A percentile compares a stretch with the other conserved stretches of the same genome.
phyloP scores from a whole-genome alignment of 2,113 vertebrate genomes.

The Andinoacara biseriatus region DNA sequence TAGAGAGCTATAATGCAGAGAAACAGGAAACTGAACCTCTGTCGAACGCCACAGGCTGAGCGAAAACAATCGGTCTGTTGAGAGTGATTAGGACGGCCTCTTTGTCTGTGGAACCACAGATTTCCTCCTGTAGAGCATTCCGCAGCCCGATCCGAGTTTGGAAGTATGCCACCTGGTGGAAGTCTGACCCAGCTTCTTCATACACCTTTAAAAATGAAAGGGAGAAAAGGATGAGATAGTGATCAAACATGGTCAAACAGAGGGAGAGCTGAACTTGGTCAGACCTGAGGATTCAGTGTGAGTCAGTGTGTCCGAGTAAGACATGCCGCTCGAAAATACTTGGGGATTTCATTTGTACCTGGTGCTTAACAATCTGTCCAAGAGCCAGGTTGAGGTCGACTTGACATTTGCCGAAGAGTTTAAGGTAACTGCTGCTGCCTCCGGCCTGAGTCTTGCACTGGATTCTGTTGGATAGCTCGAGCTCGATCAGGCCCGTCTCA shows the following conservation, averaged over 20 bases:
- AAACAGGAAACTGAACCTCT: slow-evolving; percentile 82
- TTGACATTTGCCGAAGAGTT: slow-evolving; percentile 98
- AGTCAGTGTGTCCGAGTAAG: neutral
- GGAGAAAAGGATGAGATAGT: rapidly evolving
- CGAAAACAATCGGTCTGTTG: slow-evolving; percentile 96
- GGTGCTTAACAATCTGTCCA: slow-evolving; percentile 98
- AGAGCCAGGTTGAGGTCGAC: slow-evolving; percentile 96
- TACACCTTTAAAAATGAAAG: slow-evolving; percentile 87
- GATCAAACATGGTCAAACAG: neutral
- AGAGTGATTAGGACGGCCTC: slow-evolving; percentile 98
- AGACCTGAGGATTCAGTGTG: neutral
- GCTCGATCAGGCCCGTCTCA: slow-evolving; percentile 96
- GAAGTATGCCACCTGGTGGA: slow-evolving; percentile 99
- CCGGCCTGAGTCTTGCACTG: slow-evolving; percentile 95
- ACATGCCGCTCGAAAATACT: neutral
- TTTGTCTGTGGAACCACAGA: slow-evolving; percentile 93
- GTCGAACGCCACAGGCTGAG: slow-evolving; percentile 97
- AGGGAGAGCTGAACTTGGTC: neutral
- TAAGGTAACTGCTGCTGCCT: slow-evolving; percentile 95
- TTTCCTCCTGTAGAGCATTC: slow-evolving; percentile 96
- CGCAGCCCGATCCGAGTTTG: slow-evolving; percentile 95
- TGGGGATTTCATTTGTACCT: slow-evolving; percentile 77
- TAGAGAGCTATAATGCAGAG: neutral
- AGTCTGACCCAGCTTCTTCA: slow-evolving; percentile 98
- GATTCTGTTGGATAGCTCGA: slow-evolving; percentile 96